Evolutionary conservation across 1,140 invertebrate species (phyloP), one percentile per base, ranked within the genome.

Genomic region (Diachasmimorpha longicaudata): DNA sequence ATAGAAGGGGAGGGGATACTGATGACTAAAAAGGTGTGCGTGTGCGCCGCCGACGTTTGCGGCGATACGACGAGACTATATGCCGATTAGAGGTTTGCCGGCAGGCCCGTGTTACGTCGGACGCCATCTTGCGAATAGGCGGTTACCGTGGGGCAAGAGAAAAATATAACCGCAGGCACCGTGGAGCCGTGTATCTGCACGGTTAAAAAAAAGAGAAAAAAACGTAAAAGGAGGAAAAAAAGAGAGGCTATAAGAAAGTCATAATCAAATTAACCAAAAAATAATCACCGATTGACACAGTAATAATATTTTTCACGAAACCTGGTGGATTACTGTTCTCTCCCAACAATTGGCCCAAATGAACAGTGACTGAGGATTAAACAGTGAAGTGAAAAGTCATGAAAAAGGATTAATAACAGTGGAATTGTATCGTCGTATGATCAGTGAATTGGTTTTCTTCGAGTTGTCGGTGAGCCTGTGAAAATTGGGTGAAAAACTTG

Each of bases 61-160:
- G 66, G 58, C 58, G 21, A 63, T 63, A 0, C 48, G 48, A 63
- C 58, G 58, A 23, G 58, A 63, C 58, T 63, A 31, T 14, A 68
- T 16, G 36, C 31, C 36, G 75, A 72, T 72, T 71, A 44, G 48
- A 74, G 72, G 46, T 36, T 52, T 39, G 46, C 68, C 71, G 77
- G 69, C 58, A 70, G 71, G 58, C 36, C 66, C 44, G 75, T 72
- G 44, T 68, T 58, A 74, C 71, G 78, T 74, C 77, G 68, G 78
- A 78, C 81, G 84, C 84, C 83, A 84, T 85, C 81, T 85, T 85
- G 82, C 79, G 80, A 52, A 85, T 81, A 85, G 82, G 83, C 84
- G 83, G 82, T 82, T 83, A 81, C 80, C 77, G 77, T 75, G 71
- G 70, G 37, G 11, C 63, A 25, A 66, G 46, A 63, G 48, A n/a